A percentile compares a stretch with the other conserved stretches of the same genome.
These are phyloP conservation scores for Charadrius vociferus DNA, from an alignment of 2,113 vertebrate genomes.

Conservation along the genomic window DNA sequence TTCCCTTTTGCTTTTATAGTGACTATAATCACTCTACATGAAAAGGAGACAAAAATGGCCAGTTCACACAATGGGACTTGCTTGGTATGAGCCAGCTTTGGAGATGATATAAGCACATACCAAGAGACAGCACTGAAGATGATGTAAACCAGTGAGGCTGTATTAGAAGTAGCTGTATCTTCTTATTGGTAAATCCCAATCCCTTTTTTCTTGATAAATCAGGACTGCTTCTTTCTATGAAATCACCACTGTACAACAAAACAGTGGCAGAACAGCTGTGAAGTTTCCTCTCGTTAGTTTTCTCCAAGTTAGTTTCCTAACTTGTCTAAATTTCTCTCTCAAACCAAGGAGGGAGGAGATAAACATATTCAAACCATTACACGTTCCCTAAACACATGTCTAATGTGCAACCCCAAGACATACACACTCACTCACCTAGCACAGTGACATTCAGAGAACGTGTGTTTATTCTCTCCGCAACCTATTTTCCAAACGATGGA, in stretches of 20 bases:
- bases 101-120: not conserved
- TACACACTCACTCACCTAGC: not conserved
- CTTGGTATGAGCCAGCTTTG: not conserved
- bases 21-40: not conserved
- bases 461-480: not conserved
- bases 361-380: not conserved
- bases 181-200: not conserved
- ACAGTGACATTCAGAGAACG: not conserved
- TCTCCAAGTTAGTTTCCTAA: not conserved
- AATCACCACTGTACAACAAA: not conserved
- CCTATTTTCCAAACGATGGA: constrained; percentile 3
- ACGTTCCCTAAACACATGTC: not conserved
- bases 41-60: not conserved
- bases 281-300: not conserved
- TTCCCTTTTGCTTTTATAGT: not conserved
- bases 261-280: not conserved
- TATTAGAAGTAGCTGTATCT: not conserved
- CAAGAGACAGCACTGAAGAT: not conserved
- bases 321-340: not conserved
- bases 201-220: not conserved
- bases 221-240: not conserved
- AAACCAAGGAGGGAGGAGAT: not conserved
- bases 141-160: not conserved
- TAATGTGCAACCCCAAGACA: not conserved
- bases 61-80: not conserved